Evolutionary conservation across 2,113 vertebrate species (phyloP).

Genomic region (Sapayoa aenigma): DNA sequence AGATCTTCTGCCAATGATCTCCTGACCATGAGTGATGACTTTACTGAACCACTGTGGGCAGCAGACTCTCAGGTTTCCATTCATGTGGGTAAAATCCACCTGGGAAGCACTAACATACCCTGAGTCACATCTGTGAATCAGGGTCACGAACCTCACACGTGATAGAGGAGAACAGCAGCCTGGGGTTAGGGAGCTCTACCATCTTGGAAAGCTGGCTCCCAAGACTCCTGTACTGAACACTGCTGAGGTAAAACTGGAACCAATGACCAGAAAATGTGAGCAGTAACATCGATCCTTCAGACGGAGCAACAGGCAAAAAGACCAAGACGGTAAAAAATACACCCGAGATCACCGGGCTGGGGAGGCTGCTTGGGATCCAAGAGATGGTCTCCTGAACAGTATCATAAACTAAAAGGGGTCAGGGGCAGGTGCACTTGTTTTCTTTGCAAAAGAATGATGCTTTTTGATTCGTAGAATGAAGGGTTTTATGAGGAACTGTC

Average conservation of each 20-base stretch:
- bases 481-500: neutral
- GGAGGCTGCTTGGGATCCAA: neutral
- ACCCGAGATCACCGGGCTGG: neutral
- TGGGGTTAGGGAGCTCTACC: neutral
- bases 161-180: neutral
- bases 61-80: neutral
- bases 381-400: neutral
- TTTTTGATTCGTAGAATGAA: neutral
- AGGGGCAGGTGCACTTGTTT: neutral
- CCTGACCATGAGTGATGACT: neutral
- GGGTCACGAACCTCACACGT: neutral
- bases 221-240: neutral
- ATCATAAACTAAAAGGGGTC: neutral
- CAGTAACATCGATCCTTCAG: neutral
- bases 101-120: neutral
- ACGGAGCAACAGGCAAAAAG: neutral
- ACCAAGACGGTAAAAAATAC: neutral
- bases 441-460: neutral
- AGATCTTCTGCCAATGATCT: neutral
- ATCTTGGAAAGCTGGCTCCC: neutral
- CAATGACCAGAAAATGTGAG: neutral
- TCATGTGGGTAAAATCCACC: neutral
- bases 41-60: neutral
- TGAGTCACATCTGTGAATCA: neutral
- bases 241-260: neutral